phyloP scores from a whole-genome alignment of 2,113 vertebrate genomes.

The Bubo scandiacus region DNA sequence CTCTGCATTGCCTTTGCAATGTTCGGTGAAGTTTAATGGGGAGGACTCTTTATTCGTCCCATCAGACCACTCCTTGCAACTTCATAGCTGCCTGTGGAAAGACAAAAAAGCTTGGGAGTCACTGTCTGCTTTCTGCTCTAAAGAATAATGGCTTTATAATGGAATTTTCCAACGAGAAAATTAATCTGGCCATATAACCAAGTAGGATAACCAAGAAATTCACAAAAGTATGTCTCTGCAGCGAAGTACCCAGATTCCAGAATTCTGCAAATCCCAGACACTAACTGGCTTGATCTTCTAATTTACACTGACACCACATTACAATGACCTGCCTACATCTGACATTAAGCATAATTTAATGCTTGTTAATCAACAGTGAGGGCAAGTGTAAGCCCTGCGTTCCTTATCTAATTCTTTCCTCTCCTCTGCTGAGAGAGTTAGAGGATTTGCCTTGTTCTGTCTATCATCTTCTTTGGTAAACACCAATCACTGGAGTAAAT shows the following conservation, averaged over 20 bases:
- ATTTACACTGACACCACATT: background rate
- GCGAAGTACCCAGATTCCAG: background rate
- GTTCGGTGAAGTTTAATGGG: background rate
- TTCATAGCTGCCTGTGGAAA: background rate
- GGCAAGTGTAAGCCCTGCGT: background rate
- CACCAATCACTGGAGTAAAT: constrained; percentile 58
- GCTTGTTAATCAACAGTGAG: constrained; percentile 45
- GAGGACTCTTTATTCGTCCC: background rate
- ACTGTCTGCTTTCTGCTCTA: background rate
- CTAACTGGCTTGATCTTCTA: background rate
- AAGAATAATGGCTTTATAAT: background rate
- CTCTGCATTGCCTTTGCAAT: background rate
- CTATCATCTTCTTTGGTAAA: constrained; percentile 54
- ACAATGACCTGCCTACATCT: background rate
- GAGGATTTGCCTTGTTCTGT: constrained; percentile 42
- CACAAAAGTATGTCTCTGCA: background rate
- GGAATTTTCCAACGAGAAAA: background rate
- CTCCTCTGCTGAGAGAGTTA: constrained; percentile 15
- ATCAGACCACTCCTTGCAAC: background rate
- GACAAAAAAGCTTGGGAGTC: background rate
- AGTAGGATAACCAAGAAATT: background rate
- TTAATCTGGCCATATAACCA: background rate
- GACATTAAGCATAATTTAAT: constrained; percentile 7
- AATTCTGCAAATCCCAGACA: background rate
- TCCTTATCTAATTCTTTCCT: background rate